Base-by-base conservation (phyloP, 2,797 vertebrate genomes). In the Galaxias olidus region DNA sequence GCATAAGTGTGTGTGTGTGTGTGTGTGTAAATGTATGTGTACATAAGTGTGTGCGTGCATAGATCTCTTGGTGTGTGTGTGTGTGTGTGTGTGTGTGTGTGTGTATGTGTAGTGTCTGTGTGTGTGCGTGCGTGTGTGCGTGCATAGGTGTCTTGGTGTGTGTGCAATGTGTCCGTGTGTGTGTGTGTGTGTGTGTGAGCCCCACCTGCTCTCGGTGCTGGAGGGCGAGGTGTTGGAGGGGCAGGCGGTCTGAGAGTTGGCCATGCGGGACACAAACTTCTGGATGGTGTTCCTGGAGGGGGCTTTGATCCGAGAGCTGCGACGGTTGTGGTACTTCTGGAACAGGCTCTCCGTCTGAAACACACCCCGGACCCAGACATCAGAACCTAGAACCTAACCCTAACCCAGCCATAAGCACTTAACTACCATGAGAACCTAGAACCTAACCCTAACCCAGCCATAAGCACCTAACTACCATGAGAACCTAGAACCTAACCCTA, bases 181-280 rank as follows among this genome's bases (percentile, higher is more conserved):
- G 58, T 41, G 14, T 44, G 10, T 49, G 46, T 14, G 45, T n/a
- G 15, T 41, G 20, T 11, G 9, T 4, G 10, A 7, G 9, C 60
- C 74, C n/a, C 74, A 96, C 94, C 94, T 95, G 92, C 92, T 94
- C 86, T 95, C 95, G 77, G 92, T 94, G 85, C 93, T 95, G 88
- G 93, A 94, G 72, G 93, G 88, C 68, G 94, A 93, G 68, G 91
- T 90, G 84, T 89, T 94, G 84, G 94, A 93, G 67, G 92, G 90
- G 75, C 93, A 93, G 76, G 90, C 86, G 71, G 92, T 93, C 88
- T 95, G 94, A 58, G 94, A 94, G 82, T 93, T 94, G 72, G 95
- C 94, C 93, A 96, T 94, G 85, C 94, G 94, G 70, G 94, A 95
- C 60, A 96, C 95, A 87, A 95, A 95, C 90, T 96, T 96, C 91